Conservation (phyloP, 2,797 vertebrate species). For the Amblyopsis hoosieri region DNA sequence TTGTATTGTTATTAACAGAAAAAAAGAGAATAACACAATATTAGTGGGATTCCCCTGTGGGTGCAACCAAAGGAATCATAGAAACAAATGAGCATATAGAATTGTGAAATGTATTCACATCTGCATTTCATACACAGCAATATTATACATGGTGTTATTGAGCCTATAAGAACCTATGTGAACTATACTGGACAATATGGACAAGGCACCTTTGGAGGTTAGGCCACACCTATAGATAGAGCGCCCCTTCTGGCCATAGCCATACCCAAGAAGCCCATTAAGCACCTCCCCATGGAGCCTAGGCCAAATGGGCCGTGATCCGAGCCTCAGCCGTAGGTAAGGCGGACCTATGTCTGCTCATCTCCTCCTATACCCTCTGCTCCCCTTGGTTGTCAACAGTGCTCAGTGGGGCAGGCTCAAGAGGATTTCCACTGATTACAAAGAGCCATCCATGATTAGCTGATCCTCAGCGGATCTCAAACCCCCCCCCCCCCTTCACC, state of each 20-base stretch:
- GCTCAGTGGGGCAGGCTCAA: conserved; percentile 47
- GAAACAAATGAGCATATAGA: not conserved
- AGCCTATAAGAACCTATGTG: too few species aligned
- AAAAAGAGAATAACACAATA: too few species aligned
- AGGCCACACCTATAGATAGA: conserved; percentile 2
- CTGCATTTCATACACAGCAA: too few species aligned
- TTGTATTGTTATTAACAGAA: too few species aligned
- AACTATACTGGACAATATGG: too few species aligned
- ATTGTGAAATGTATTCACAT: too few species aligned
- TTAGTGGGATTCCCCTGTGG: not conserved
- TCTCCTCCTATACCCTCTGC: conserved; percentile 40
- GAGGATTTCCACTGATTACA: conserved; percentile 77
- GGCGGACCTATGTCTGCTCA: conserved; percentile 53
- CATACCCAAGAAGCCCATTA: conserved; percentile 1
- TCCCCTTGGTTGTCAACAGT: conserved; percentile 69
- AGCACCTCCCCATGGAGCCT: conserved; percentile 11
- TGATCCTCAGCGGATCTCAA: conserved; percentile 47
- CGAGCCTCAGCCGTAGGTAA: conserved; percentile 38
- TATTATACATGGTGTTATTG: not conserved
- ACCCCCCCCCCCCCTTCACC: conserved; percentile 8
- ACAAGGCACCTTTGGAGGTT: not conserved
- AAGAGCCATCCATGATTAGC: conserved; percentile 69
- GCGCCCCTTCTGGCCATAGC: conserved; percentile 1
- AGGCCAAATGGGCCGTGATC: conserved; percentile 1
- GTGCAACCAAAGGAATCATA: not conserved